Conservation (phyloP, 2,888 invertebrate species). For the Drosophila neonasuta region DNA sequence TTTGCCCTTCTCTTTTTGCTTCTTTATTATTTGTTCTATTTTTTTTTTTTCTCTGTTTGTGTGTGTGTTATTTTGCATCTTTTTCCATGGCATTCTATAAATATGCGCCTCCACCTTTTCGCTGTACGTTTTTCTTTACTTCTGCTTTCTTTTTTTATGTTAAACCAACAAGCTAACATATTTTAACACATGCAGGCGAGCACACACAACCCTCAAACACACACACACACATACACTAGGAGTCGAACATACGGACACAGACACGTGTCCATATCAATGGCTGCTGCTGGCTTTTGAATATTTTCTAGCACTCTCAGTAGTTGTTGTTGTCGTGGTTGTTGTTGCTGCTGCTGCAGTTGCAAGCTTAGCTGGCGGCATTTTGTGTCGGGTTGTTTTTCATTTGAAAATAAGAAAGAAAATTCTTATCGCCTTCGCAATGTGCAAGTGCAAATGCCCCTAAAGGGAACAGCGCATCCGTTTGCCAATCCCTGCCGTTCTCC, state of each 20-base stretch:
- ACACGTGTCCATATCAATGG: conserved; percentile 73
- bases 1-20: conserved; percentile 23
- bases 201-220: conserved; percentile 30
- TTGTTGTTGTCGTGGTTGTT: conserved; percentile 16
- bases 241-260: conserved; percentile 21
- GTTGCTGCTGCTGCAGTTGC: conserved; percentile 48
- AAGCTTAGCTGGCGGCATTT: conserved; percentile 66
- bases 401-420: conserved; percentile 74
- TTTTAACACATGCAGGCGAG: conserved; percentile 68
- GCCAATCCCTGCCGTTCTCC: conserved; percentile 19
- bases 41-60: conserved; percentile 5
- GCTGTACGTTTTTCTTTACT: conserved; percentile 45
- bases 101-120: conserved; percentile 72
- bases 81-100: conserved; percentile 55
- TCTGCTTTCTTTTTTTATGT: conserved; percentile 54
- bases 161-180: conserved; percentile 78
- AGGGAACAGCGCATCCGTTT: conserved; percentile 62
- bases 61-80: conserved; percentile 23
- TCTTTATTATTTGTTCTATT: conserved; percentile 17
- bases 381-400: conserved; percentile 72
- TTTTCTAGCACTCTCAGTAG: conserved; percentile 49
- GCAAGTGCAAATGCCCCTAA: conserved; percentile 73
- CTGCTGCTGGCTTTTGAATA: conserved; percentile 68
- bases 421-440: conserved; percentile 73
- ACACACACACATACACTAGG: conserved; percentile 26